These are phyloP conservation scores for Muntiacus reevesi DNA, from an alignment of 2,113 vertebrate species.

Conservation along the genomic window DNA sequence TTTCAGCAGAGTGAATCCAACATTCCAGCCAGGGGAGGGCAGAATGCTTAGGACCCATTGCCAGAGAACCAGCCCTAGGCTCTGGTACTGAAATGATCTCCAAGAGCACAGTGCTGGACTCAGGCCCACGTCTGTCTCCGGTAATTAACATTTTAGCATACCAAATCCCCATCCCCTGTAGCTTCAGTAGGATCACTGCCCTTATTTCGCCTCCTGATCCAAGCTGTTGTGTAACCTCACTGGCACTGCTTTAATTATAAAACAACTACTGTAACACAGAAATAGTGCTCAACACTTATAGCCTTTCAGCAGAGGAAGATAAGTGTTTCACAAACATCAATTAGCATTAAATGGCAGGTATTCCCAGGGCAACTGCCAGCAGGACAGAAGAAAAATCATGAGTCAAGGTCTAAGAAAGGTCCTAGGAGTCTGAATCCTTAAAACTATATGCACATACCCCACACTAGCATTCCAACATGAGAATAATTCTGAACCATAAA, in stretches of 20 bases:
- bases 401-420: not conserved
- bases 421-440: not conserved
- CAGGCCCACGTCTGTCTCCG: not conserved
- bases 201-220: conserved; percentile 32
- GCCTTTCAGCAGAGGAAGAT: conserved; percentile 44
- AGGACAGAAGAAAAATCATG: not conserved
- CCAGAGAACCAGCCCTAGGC: conserved; percentile 13
- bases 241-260: conserved; percentile 56
- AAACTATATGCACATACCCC: not conserved
- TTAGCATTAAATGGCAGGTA: conserved; percentile 35
- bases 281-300: conserved; percentile 17
- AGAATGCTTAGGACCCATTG: conserved; percentile 14
- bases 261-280: conserved; percentile 34
- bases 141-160: conserved; percentile 62
- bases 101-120: conserved; percentile 31
- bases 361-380: conserved; percentile 8
- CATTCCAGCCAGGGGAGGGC: conserved; percentile 52
- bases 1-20: conserved; percentile 24
- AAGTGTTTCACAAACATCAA: conserved; percentile 48
- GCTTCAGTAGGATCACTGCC: conserved; percentile 41
- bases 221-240: conserved; percentile 60
- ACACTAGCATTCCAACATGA: not conserved
- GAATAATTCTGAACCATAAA: not conserved
- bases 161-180: conserved; percentile 36
- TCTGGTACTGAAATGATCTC: conserved; percentile 27